phyloP scores from a whole-genome alignment of 2,797 vertebrate genomes.

The Eptatretus atami region DNA sequence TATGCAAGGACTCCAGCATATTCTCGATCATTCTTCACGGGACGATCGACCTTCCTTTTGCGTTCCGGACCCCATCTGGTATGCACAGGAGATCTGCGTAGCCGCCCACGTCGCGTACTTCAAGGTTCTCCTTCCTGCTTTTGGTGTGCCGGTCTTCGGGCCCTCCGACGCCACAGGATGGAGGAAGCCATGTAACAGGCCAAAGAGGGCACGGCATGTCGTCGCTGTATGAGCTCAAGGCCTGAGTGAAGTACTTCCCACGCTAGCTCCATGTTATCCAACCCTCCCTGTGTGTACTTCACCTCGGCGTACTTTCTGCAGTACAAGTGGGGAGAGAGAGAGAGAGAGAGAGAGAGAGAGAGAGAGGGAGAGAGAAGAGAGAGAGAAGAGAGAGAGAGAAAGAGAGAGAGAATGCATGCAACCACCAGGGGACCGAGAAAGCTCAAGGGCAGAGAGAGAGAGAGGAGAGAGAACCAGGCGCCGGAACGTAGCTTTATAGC shows the following conservation, averaged over 20 bases:
- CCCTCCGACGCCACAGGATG: background rate
- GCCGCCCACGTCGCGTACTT: slow-evolving; percentile 3
- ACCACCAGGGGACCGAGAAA: too few species aligned
- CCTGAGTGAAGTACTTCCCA: slow-evolving; percentile 96
- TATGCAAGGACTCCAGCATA: slow-evolving; percentile 96
- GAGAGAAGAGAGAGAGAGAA: too few species aligned
- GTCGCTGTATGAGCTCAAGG: slow-evolving; percentile 93
- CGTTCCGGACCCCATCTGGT: background rate
- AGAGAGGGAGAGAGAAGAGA: too few species aligned
- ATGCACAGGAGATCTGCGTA: background rate
- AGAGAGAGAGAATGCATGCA: too few species aligned
- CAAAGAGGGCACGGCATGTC: slow-evolving; percentile 96
- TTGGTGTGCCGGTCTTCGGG: slow-evolving; percentile 1
- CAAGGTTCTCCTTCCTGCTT: slow-evolving; percentile 1
- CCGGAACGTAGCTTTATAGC: too few species aligned
- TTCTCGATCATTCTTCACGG: slow-evolving; percentile 81
- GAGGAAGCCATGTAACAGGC: slow-evolving; percentile 48
- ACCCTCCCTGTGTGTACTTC: slow-evolving; percentile 88
- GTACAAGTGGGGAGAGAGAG: slow-evolving; percentile 32
- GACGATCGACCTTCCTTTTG: slow-evolving; percentile 75
- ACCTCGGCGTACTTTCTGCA: slow-evolving; percentile 96
- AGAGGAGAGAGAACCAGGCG: too few species aligned
- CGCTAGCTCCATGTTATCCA: slow-evolving; percentile 85
- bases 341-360: too few species aligned
- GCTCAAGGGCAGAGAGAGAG: too few species aligned